phyloP scores from a whole-genome alignment of 2,888 invertebrate species.

The Phorcus lineatus region DNA sequence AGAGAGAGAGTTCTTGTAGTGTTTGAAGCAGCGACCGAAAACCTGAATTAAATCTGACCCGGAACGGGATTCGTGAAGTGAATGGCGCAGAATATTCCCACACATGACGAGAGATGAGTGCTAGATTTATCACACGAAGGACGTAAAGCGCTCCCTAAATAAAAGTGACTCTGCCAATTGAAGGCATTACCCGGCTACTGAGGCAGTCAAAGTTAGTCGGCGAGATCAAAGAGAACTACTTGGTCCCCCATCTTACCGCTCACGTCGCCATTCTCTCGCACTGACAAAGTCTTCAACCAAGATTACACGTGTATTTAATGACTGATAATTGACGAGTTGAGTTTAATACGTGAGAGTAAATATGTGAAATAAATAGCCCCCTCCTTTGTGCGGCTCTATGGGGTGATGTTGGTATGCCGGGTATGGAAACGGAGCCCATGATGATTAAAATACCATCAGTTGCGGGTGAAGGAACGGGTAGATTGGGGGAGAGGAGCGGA shows the following conservation, averaged over 20 bases:
- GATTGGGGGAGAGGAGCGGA: not conserved
- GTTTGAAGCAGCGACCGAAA: not conserved
- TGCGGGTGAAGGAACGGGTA: not conserved
- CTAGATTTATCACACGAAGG: not conserved
- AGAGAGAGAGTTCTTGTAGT: too few species aligned
- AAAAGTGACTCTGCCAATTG: not conserved
- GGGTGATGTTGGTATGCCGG: not conserved
- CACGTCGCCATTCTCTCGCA: not conserved
- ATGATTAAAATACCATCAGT: slow-evolving; percentile 7
- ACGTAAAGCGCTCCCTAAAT: not conserved
- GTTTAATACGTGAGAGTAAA: slow-evolving; percentile 1
- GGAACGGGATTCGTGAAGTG: not conserved
- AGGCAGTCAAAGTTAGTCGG: not conserved
- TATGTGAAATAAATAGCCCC: not conserved
- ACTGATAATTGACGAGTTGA: not conserved
- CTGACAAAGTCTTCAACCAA: not conserved
- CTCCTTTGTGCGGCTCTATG: not conserved
- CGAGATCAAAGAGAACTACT: not conserved
- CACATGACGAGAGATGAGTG: too few species aligned
- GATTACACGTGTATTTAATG: not conserved
- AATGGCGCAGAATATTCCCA: too few species aligned
- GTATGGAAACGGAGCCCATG: not conserved
- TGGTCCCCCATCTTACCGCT: too few species aligned
- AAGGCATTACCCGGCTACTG: not conserved
- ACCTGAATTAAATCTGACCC: not conserved